Conservation (phyloP, 1,140 invertebrate species). For the Ostrea edulis region DNA sequence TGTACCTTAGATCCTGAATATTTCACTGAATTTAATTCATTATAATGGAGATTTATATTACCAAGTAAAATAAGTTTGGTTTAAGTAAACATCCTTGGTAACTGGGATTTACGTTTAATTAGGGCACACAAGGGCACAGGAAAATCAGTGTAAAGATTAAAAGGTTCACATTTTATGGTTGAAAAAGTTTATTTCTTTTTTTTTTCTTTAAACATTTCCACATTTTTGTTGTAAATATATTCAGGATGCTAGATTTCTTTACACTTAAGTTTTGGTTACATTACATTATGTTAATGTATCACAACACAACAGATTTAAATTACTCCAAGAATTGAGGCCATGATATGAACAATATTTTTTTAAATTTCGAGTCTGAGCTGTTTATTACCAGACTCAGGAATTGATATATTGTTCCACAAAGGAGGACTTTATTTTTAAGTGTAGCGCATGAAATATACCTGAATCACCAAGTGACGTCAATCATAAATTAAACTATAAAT, state of each 20-base stretch:
- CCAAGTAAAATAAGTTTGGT: background rate
- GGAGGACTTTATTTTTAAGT: slow-evolving; percentile 34
- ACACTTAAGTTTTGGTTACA: background rate
- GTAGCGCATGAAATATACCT: slow-evolving; percentile 27
- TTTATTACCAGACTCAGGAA: background rate
- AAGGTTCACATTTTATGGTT: background rate
- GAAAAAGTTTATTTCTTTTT: background rate
- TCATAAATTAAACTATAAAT: slow-evolving; percentile 38
- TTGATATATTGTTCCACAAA: slow-evolving; percentile 2
- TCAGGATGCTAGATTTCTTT: background rate
- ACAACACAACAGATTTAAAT: background rate
- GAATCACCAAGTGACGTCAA: slow-evolving; percentile 43
- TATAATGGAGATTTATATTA: background rate
- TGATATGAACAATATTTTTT: background rate
- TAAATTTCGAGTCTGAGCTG: background rate
- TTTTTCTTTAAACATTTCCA: background rate
- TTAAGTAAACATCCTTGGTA: slow-evolving; percentile 1
- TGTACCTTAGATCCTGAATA: background rate
- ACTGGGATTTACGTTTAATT: background rate
- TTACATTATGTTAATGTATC: background rate
- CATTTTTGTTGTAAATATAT: background rate
- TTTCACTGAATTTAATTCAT: background rate
- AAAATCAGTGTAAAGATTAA: background rate
- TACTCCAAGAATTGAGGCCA: background rate
- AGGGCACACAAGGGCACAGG: background rate